Conservation (phyloP, 2,113 vertebrate genomes). For the Malaclemys terrapin region DNA sequence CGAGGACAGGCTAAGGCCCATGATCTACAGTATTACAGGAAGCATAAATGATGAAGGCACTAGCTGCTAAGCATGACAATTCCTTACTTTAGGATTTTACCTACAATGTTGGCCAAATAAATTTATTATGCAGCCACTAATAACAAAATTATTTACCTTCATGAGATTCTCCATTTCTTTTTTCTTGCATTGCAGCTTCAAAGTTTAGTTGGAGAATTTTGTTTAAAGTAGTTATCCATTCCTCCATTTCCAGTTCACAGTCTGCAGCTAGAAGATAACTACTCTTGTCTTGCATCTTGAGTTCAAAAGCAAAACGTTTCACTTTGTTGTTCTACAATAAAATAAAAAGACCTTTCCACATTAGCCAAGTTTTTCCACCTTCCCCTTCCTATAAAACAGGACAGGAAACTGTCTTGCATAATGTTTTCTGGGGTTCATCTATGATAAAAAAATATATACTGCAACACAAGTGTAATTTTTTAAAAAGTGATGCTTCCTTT, state of each 20-base stretch:
- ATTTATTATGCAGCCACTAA: neutral
- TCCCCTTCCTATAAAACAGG: neutral
- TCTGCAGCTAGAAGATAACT: constrained; percentile 96
- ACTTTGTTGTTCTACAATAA: constrained; percentile 94
- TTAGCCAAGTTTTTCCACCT: neutral
- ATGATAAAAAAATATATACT: neutral
- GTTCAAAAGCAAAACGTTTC: constrained; percentile 94
- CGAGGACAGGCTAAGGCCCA: neutral
- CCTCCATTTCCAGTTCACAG: constrained; percentile 96
- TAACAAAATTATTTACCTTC: constrained; percentile 83
- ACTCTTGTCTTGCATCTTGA: constrained; percentile 99
- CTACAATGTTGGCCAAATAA: accelerated
- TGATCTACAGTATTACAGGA: neutral
- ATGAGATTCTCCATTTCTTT: constrained; percentile 94
- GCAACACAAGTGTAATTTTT: neutral
- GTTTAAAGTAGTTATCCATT: constrained; percentile 95
- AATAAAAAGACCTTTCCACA: constrained; percentile 5
- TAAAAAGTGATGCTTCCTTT: neutral
- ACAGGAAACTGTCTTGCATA: neutral
- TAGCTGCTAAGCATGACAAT: neutral
- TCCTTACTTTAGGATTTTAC: neutral
- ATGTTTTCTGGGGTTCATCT: neutral
- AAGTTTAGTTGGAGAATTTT: constrained; percentile 97
- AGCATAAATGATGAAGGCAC: neutral
- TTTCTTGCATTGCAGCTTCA: constrained; percentile 97